phyloP scores from a whole-genome alignment of 2,797 vertebrate genomes.

The Kryptopterus vitreolus region DNA sequence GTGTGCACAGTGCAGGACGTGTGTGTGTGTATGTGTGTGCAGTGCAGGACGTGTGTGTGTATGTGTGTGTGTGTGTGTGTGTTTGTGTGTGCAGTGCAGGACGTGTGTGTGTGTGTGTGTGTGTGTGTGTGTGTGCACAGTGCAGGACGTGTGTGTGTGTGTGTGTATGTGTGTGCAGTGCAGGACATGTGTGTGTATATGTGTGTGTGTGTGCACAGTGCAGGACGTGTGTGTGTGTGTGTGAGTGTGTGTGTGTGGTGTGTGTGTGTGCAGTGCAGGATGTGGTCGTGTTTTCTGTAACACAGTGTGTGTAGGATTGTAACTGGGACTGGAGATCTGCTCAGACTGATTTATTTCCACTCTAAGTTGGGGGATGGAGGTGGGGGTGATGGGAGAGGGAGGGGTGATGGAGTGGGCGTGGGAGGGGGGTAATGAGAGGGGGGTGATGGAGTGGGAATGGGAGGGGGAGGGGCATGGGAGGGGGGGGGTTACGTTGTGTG shows the following conservation, averaged over 20 bases:
- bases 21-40: background rate
- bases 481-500: conserved; percentile 40
- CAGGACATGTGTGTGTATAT: conserved; percentile 33
- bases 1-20: conserved; percentile 7
- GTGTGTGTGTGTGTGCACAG: background rate
- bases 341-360: conserved; percentile 12
- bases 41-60: conserved; percentile 36
- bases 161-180: background rate
- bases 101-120: conserved; percentile 42
- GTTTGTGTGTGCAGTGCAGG: conserved; percentile 9
- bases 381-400: too few species aligned
- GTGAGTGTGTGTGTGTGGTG: too few species aligned
- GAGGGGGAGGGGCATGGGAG: too few species aligned
- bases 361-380: background rate
- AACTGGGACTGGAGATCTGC: background rate
- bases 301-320: background rate
- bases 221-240: conserved; percentile 40
- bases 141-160: conserved; percentile 31
- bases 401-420: too few species aligned
- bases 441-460: too few species aligned
- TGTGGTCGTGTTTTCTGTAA: conserved; percentile 39
- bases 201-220: background rate
- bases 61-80: too few species aligned
- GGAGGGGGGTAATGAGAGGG: too few species aligned
- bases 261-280: conserved; percentile 8